Conservation (phyloP, 2,113 vertebrate genomes). For the Pycnonotus jocosus region DNA sequence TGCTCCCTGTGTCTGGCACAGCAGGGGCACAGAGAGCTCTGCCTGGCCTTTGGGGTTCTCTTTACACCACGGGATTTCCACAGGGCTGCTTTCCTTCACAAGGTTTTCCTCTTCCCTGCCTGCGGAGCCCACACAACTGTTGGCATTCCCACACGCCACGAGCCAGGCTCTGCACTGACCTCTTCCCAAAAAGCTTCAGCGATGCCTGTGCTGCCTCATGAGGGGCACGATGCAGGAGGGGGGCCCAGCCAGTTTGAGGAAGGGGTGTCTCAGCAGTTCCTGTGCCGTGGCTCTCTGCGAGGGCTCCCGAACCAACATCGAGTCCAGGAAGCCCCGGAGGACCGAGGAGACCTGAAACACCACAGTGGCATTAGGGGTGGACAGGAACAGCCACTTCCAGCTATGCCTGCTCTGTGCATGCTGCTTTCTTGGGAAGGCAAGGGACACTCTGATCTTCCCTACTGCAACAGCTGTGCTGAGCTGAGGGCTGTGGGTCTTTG, state of each 20-base stretch:
- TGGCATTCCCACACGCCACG: neutral
- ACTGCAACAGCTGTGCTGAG: neutral
- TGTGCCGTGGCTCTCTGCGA: slow-evolving; percentile 91
- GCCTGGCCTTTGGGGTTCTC: neutral
- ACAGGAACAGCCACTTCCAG: rapidly evolving
- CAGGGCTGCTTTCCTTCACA: neutral
- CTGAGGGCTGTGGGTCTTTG: rapidly evolving
- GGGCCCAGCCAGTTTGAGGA: slow-evolving; percentile 91
- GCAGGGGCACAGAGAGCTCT: neutral
- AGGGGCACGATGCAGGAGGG: slow-evolving; percentile 96
- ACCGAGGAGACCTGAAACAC: slow-evolving; percentile 84
- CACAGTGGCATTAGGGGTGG: neutral
- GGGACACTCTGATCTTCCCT: neutral
- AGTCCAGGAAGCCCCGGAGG: slow-evolving; percentile 90
- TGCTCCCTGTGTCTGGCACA: neutral
- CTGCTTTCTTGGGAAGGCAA: neutral
- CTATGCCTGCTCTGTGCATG: rapidly evolving
- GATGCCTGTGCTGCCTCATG: slow-evolving; percentile 96
- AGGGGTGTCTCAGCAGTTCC: slow-evolving; percentile 90
- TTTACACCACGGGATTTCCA: rapidly evolving
- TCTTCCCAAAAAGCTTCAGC: slow-evolving; percentile 62
- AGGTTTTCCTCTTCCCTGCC: neutral
- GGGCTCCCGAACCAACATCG: slow-evolving; percentile 95
- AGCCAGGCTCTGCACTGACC: neutral
- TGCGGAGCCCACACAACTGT: neutral